Evolutionary conservation across 2,113 vertebrate genomes (phyloP).

Genomic region (Melanocharis versteri): DNA sequence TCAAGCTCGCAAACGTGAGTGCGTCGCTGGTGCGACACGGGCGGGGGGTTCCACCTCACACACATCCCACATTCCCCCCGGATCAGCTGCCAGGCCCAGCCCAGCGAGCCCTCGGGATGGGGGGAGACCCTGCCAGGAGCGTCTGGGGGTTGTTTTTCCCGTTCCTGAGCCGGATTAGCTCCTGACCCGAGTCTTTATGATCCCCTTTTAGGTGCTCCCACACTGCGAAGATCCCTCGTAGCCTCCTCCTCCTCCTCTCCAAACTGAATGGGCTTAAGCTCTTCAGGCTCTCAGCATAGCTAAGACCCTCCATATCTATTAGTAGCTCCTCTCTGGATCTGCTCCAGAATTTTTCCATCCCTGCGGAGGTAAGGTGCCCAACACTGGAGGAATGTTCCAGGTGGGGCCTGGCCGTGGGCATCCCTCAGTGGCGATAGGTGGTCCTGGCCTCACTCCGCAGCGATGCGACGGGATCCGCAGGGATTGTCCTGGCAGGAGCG

Average conservation of each 20-base stretch:
- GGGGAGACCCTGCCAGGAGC: not conserved
- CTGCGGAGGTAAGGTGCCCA: conserved; percentile 65
- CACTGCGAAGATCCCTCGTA: conserved; percentile 63
- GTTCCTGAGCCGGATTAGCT: conserved; percentile 2
- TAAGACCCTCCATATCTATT: conserved; percentile 61
- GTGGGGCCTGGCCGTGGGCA: conserved; percentile 52
- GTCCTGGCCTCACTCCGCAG: conserved; percentile 46
- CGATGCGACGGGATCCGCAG: conserved; percentile 4
- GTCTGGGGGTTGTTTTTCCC: conserved; percentile 27
- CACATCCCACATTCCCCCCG: not conserved
- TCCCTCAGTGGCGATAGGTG: conserved; percentile 14
- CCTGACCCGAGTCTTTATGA: conserved; percentile 62
- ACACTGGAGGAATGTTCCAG: conserved; percentile 42
- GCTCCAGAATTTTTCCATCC: conserved; percentile 61
- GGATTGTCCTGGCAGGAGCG: not conserved
- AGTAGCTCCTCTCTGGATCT: conserved; percentile 65
- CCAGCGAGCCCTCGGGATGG: not conserved
- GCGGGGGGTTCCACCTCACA: not conserved
- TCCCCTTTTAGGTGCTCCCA: conserved; percentile 63
- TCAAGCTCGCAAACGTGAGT: conserved; percentile 90
- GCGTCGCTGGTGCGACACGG: fast-evolving
- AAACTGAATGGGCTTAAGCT: conserved; percentile 65
- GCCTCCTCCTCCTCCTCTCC: conserved; percentile 60
- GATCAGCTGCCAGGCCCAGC: not conserved
- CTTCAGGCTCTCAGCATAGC: conserved; percentile 63